These are phyloP conservation scores for Platycercus adscitus DNA, from an alignment of 2,113 vertebrate genomes.

Conservation along the genomic window DNA sequence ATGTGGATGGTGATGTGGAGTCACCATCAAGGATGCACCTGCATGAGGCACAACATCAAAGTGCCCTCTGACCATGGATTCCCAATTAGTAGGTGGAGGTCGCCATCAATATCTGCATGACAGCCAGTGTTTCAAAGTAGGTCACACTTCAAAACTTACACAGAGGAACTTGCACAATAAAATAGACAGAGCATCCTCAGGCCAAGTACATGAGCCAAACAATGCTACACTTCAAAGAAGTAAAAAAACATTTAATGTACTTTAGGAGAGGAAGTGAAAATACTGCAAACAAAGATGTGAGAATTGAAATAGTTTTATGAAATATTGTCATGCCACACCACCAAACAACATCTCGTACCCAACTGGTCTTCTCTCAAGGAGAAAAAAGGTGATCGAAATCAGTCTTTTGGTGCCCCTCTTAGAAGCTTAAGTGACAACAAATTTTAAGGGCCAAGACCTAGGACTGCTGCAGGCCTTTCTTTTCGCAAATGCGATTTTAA, in stretches of 20 bases:
- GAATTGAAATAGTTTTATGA: rapidly evolving
- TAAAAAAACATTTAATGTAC: background rate
- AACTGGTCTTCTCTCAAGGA: background rate
- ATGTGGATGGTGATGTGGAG: background rate
- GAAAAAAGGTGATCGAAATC: background rate
- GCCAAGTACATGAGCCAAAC: rapidly evolving
- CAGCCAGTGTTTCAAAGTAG: rapidly evolving
- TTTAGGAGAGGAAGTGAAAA: background rate
- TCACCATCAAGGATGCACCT: background rate
- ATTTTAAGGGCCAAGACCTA: background rate
- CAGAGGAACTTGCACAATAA: too few relatives aligned
- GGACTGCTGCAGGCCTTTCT: background rate
- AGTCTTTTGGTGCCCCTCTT: background rate
- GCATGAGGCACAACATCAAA: background rate
- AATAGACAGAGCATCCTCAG: background rate
- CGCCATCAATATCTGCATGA: background rate
- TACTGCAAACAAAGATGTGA: background rate
- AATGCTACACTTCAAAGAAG: background rate
- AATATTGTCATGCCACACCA: background rate
- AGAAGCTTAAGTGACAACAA: background rate
- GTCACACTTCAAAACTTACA: background rate
- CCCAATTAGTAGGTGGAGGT: rapidly evolving
- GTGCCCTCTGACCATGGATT: rapidly evolving
- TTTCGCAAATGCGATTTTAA: background rate
- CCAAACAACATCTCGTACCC: background rate